phyloP scores from a whole-genome alignment of 2,888 invertebrate genomes.

The Phanerotoma sp. region DNA sequence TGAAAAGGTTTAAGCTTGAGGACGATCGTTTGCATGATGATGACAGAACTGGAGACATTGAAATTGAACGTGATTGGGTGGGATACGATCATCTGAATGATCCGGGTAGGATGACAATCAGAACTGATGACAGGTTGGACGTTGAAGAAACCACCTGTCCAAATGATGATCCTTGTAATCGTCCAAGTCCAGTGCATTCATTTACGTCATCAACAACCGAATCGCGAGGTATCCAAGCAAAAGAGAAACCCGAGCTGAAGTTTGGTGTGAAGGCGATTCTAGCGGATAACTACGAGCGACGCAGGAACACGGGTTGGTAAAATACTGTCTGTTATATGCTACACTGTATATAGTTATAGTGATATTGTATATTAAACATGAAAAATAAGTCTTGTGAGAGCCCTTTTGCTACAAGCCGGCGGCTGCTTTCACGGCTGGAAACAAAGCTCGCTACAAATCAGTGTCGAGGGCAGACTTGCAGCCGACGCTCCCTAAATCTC shows the following conservation, averaged over 20 bases:
- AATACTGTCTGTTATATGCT: neutral
- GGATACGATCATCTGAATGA: slow-evolving; percentile 4
- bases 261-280: slow-evolving; percentile 92
- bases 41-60: slow-evolving; percentile 7
- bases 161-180: slow-evolving; percentile 47
- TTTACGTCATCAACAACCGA: slow-evolving; percentile 43
- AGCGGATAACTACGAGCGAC: slow-evolving; percentile 63
- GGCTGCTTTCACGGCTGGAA: slow-evolving; percentile 46
- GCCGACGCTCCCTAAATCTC: slow-evolving; percentile 57
- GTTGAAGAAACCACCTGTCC: slow-evolving; percentile 50
- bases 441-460: slow-evolving; percentile 58
- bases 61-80: slow-evolving; percentile 14
- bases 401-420: slow-evolving; percentile 1
- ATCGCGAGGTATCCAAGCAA: slow-evolving; percentile 50
- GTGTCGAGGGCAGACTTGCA: slow-evolving; percentile 57
- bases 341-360: neutral
- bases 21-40: slow-evolving; percentile 11
- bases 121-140: slow-evolving; percentile 10
- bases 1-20: neutral
- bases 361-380: neutral
- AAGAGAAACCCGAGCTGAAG: slow-evolving; percentile 76
- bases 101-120: neutral
- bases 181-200: slow-evolving; percentile 11
- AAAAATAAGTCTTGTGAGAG: too few relatives aligned
- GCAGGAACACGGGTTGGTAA: slow-evolving; percentile 52